Base-by-base conservation (phyloP, 2,888 invertebrate genomes). In the Xestia sexstrigata region DNA sequence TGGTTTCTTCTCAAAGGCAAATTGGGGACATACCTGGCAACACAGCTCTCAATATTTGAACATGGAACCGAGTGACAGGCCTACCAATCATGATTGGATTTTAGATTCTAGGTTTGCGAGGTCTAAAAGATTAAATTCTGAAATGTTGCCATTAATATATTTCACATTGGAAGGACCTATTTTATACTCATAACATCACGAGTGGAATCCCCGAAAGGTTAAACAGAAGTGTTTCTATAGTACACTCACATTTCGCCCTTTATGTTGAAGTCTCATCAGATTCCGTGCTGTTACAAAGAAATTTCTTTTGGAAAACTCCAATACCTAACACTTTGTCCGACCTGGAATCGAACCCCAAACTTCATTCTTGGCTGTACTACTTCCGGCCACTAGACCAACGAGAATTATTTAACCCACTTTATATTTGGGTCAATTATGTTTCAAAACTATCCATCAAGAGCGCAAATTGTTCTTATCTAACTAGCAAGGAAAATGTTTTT, bases 1-100 rank as follows among this genome's bases (percentile, higher is more conserved):
- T 52, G 70, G 55, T 67, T 74, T 76, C 71, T 69, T 67, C 55
- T 70, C 81, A 83, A 83, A 83, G 83, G 73, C 66, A 62, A 83
- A 81, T 83, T 83, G 69, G 74, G 72, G 70, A 74, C 77, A 62
- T 55, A 26, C 66, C 30, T 66, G 78, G 42, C 78, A 78, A 78
- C 73, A 73, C 45, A 42, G 73, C 78, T 78, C 62, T 39, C 52
- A 65, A 58, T 78, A 70, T 78, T 81, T 78, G 66, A 70, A 65
- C 65, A 45, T 73, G 26, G 52, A 83, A 70, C 74, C 63, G 35
- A 68, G 17, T 15, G 68, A n/a, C 62, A 39, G 70, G 47, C 6
- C 63, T 15, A 39, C 52, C 80, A 83, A 80, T 76, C 80, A 73
- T 67, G 35, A 55, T 72, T 58, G 65, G 55, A 66, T 49, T 74